These are phyloP conservation scores for Stictocephala bisonia DNA, from an alignment of 2,888 invertebrate genomes.

Conservation along the genomic window DNA sequence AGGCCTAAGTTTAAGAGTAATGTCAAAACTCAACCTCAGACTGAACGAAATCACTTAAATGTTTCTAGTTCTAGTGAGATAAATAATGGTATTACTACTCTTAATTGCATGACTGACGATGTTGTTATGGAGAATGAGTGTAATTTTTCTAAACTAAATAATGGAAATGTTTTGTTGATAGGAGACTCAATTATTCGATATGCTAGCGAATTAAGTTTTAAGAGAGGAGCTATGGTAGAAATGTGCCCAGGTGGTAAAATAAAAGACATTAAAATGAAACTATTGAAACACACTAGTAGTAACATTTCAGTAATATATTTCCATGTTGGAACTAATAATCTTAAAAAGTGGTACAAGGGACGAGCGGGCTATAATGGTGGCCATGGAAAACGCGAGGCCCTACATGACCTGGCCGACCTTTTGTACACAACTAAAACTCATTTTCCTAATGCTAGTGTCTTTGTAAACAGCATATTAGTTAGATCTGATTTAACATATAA, in stretches of 20 bases:
- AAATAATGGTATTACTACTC: not conserved
- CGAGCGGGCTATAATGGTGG: not conserved
- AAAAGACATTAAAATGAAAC: not conserved
- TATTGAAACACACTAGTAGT: not conserved
- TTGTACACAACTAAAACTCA: not conserved
- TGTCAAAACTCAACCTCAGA: too few relatives aligned
- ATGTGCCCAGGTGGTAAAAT: not conserved
- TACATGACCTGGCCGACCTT: slow-evolving; percentile 7
- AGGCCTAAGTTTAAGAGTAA: too few relatives aligned
- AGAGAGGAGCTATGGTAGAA: not conserved
- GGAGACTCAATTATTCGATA: not conserved
- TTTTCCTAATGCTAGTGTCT: slow-evolving; percentile 3
- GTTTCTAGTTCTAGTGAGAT: not conserved
- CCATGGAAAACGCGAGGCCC: slow-evolving; percentile 16
- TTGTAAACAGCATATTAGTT: not conserved
- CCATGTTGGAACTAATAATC: slow-evolving; percentile 18
- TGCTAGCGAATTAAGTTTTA: not conserved
- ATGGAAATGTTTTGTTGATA: not conserved
- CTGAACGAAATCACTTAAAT: too few relatives aligned
- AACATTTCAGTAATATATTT: not conserved
- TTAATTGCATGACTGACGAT: not conserved
- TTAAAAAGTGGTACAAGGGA: not conserved
- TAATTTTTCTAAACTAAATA: not conserved
- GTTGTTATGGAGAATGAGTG: not conserved
- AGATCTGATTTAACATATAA: slow-evolving; percentile 7